Evolutionary conservation across 2,113 vertebrate genomes (phyloP).

Genomic region (Pelvicachromis taeniatus): DNA sequence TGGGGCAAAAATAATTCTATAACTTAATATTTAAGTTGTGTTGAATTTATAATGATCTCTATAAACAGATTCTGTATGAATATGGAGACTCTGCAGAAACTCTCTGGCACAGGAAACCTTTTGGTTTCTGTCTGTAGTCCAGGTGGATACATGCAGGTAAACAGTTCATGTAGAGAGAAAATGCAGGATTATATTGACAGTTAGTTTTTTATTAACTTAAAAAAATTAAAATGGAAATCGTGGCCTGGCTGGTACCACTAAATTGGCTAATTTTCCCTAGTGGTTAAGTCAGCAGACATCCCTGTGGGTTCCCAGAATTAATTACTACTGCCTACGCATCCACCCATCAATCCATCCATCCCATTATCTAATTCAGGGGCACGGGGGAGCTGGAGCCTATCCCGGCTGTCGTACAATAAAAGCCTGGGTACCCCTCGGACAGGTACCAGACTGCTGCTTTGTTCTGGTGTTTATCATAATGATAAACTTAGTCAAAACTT

Average conservation of each 20-base stretch:
- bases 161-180: not conserved
- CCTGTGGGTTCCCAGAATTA: not conserved
- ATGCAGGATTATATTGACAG: not conserved
- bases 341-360: not conserved
- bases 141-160: fast-evolving
- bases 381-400: not conserved
- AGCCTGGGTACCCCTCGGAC: fast-evolving
- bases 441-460: not conserved
- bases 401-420: not conserved
- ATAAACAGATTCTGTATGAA: not conserved
- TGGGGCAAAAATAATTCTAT: not conserved
- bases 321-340: not conserved
- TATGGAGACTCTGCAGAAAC: not conserved
- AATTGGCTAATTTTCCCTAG: not conserved
- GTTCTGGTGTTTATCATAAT: not conserved
- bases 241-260: not conserved
- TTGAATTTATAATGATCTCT: not conserved
- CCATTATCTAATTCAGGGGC: fast-evolving
- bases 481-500: not conserved
- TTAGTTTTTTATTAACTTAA: not conserved
- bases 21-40: not conserved
- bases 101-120: not conserved
- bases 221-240: fast-evolving
- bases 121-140: not conserved
- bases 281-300: not conserved